A percentile compares a stretch with the other conserved stretches of the same genome.
Evolutionary conservation across 1,140 invertebrate genomes (phyloP).

Genomic region (Drosophila sp.): DNA sequence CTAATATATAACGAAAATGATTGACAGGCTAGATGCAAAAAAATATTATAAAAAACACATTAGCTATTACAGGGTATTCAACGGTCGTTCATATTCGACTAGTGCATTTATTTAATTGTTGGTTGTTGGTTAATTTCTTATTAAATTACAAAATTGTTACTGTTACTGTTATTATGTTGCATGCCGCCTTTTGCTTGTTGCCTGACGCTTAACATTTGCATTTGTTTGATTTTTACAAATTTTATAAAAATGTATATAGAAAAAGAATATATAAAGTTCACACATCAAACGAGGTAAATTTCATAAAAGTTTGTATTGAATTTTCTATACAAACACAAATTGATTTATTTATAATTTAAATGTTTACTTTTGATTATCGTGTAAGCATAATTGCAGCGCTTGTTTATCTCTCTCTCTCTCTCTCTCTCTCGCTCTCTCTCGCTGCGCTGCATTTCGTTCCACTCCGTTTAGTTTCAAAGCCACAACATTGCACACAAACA

Average conservation of each 20-base stretch:
- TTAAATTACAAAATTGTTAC: conserved; percentile 34
- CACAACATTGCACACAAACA: conserved; percentile 17
- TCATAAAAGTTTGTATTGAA: conserved; percentile 2
- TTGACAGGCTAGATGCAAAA: no score
- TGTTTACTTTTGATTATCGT: conserved; percentile 21
- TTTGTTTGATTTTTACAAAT: conserved; percentile 10
- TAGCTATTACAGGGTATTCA: conserved; percentile 7
- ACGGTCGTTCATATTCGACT: background rate
- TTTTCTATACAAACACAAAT: conserved; percentile 5
- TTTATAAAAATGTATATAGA: conserved; percentile 1
- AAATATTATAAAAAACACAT: no score
- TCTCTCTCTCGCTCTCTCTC: conserved; percentile 1
- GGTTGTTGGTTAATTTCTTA: conserved; percentile 33
- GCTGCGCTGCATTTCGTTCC: background rate
- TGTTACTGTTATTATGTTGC: conserved; percentile 29
- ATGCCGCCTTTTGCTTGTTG: conserved; percentile 25
- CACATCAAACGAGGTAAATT: conserved; percentile 49
- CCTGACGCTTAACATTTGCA: conserved; percentile 11
- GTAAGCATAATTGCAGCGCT: conserved; percentile 4
- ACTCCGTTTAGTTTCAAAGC: conserved; percentile 20
- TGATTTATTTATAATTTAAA: conserved; percentile 5
- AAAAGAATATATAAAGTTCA: conserved; percentile 19
- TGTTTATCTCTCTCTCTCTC: background rate
- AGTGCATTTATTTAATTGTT: conserved; percentile 3
- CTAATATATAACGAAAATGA: no score